Evolutionary conservation across 2,888 invertebrate genomes (phyloP), one percentile per base, ranked within the genome.

Genomic region (Leptinotarsa haldemani): DNA sequence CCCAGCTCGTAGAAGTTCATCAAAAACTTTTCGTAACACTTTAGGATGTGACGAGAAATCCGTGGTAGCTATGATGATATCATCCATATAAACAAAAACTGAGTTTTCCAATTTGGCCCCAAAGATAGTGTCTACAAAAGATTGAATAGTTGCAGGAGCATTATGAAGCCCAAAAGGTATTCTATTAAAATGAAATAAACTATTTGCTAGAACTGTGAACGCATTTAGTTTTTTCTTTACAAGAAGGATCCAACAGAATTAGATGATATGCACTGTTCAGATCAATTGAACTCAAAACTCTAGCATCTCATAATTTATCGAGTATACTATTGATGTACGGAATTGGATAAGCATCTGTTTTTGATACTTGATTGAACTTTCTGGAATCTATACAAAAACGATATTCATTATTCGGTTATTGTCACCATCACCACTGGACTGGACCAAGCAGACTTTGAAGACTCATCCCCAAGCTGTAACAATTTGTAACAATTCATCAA

Each of bases 401-500:
- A n/a, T 83, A 40, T 25, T 67, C 64, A 0, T 75, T 77, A n/a
- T 72, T 65, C 71, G 83, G 82, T 63, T 83, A n/a, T 83, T 74
- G 85, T 87, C 0, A 84, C 84, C 5, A 87, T 40, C 2, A 75
- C 18, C 2, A 75, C 63, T 4, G 75, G 70, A 13, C 61, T 69
- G 20, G 0, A 85, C 83, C 84, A 87, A 0, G 86, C 84, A 25
- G 79, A 81, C 5, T 73, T 73, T 2, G 80, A 82, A 16, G 74
- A 77, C 68, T 77, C 74, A 20, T 71, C 48, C 7, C 74, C 74
- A 16, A 65, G n/a, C 3, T 48, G 13, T 25, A 81, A 58, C 75
- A 84, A 77, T 64, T 77, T 78, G 13, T 25, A 81, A 58, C 75
- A 84, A 77, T 64, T 77, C 78, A 47, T 64, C 74, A 22, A 82